Conservation (phyloP, 2,888 invertebrate genomes). For the Acleris emargana region DNA sequence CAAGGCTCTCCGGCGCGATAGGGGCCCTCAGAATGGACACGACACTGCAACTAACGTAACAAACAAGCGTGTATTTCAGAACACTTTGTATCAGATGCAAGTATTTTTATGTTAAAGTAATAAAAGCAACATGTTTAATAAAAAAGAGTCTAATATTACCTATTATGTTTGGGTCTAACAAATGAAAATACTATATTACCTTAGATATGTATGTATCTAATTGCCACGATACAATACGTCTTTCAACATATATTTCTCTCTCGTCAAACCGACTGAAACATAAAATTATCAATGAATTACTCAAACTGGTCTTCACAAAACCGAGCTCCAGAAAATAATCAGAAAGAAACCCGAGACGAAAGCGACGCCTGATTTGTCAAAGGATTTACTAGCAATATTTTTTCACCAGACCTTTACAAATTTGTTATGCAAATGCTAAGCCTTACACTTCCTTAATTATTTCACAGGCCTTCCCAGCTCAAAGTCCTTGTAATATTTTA, state of each 20-base stretch:
- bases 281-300: not conserved
- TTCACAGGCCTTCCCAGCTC: slow-evolving; percentile 66
- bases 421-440: slow-evolving; percentile 75
- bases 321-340: slow-evolving; percentile 32
- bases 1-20: slow-evolving; percentile 52
- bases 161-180: too few relatives aligned
- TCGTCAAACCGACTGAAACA: not conserved
- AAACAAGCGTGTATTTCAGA: slow-evolving; percentile 41
- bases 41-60: slow-evolving; percentile 48
- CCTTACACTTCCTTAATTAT: slow-evolving; percentile 77
- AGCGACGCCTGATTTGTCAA: slow-evolving; percentile 60
- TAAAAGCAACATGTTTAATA: too few relatives aligned
- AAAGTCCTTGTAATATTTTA: slow-evolving; percentile 71
- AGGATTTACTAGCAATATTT: slow-evolving; percentile 66
- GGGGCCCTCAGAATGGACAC: slow-evolving; percentile 46
- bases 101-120: not conserved
- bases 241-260: too few relatives aligned
- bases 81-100: slow-evolving; percentile 31
- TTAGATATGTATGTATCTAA: too few relatives aligned
- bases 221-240: too few relatives aligned
- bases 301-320: slow-evolving; percentile 14
- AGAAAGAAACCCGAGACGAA: slow-evolving; percentile 30
- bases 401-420: slow-evolving; percentile 59
- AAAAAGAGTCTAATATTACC: too few relatives aligned
- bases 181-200: too few relatives aligned